Evolutionary conservation across 1,140 invertebrate species (phyloP).

Genomic region (Arctopsyche grandis): DNA sequence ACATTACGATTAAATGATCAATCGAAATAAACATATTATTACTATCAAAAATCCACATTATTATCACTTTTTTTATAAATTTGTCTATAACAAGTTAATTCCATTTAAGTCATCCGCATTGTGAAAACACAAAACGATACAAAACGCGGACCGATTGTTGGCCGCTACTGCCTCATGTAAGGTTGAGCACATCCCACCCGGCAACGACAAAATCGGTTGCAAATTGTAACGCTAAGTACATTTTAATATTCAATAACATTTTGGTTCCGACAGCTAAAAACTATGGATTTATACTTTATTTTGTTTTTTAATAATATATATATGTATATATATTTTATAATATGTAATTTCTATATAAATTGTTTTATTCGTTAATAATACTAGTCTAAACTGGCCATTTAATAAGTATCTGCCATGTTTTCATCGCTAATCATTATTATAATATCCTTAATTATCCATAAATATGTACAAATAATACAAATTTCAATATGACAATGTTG

Average conservation of each 20-base stretch:
- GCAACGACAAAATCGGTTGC: constrained; percentile 37
- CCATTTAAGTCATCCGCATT: constrained; percentile 16
- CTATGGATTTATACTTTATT: constrained; percentile 55
- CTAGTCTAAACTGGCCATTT: constrained; percentile 69
- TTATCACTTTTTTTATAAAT: constrained; percentile 38
- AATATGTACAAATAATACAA: constrained; percentile 69
- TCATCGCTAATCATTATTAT: constrained; percentile 67
- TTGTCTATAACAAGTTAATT: constrained; percentile 43
- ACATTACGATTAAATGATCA: constrained; percentile 48
- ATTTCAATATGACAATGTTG: constrained; percentile 65
- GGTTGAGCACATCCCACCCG: constrained; percentile 49
- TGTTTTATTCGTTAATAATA: constrained; percentile 67
- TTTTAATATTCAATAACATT: constrained; percentile 55
- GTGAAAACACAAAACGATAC: constrained; percentile 33
- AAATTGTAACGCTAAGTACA: constrained; percentile 50
- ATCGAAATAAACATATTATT: constrained; percentile 30
- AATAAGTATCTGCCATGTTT: constrained; percentile 70
- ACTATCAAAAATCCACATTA: constrained; percentile 38
- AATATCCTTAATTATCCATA: constrained; percentile 67
- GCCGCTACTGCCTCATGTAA: constrained; percentile 18
- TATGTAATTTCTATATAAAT: constrained; percentile 67
- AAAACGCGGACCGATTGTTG: constrained; percentile 33
- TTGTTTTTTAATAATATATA: constrained; percentile 50
- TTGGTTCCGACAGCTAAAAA: constrained; percentile 55
- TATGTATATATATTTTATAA: constrained; percentile 59